These are phyloP conservation scores for Merluccius polli DNA, from an alignment of 2,797 vertebrate species.

Conservation along the genomic window DNA sequence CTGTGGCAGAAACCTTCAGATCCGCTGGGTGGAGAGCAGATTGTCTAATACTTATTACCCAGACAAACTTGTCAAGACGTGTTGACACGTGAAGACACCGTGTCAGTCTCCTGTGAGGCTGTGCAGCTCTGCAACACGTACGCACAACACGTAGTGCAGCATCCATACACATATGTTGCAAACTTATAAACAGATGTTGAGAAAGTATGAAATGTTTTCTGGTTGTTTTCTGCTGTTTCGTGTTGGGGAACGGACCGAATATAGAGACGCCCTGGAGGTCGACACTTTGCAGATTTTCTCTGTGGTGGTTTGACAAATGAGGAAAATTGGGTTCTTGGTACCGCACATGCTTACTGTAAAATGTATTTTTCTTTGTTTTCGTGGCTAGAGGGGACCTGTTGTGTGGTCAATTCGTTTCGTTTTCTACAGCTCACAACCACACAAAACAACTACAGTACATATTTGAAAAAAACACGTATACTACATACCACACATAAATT, in stretches of 20 bases:
- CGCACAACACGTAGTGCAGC: not conserved
- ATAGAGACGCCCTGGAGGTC: not conserved
- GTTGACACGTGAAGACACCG: not conserved
- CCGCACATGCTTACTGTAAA: not conserved
- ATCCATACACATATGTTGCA: not conserved
- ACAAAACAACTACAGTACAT: not conserved
- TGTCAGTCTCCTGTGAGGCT: not conserved
- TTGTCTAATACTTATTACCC: not conserved
- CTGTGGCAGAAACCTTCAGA: not conserved
- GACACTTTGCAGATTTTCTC: not conserved
- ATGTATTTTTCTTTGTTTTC: not conserved
- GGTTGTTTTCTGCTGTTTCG: not conserved
- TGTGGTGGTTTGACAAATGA: not conserved
- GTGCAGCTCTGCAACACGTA: not conserved
- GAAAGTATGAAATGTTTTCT: not conserved
- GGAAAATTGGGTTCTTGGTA: not conserved
- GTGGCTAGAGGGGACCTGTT: not conserved
- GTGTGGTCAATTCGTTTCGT: not conserved
- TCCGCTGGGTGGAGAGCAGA: not conserved
- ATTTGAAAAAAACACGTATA: too few species aligned
- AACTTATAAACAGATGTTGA: not conserved
- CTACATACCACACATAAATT: not conserved
- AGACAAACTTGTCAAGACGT: not conserved
- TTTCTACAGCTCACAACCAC: not conserved
- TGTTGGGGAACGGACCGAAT: not conserved